Conservation (phyloP, 2,888 invertebrate species). For the Sinotaia quadrata region DNA sequence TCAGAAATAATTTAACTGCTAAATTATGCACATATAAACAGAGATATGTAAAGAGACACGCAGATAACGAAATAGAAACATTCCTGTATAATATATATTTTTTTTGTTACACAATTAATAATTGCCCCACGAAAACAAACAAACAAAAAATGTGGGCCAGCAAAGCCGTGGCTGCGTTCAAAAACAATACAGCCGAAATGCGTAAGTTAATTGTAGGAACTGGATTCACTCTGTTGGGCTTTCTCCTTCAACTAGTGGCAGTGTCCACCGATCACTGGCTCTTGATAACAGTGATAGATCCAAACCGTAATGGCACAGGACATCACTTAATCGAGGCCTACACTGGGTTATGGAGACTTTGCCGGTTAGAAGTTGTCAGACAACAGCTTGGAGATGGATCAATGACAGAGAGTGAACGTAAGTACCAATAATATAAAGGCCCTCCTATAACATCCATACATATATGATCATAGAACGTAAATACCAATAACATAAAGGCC, state of each 20-base stretch:
- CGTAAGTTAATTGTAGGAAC: slow-evolving; percentile 34
- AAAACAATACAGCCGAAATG: slow-evolving; percentile 27
- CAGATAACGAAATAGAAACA: too few species aligned
- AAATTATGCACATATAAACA: too few species aligned
- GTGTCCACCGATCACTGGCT: slow-evolving; percentile 42
- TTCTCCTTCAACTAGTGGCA: slow-evolving; percentile 39
- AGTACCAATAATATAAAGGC: slow-evolving; percentile 9
- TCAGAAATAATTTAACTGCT: too few species aligned
- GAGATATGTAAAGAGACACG: too few species aligned
- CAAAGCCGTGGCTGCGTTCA: background rate
- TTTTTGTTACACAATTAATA: background rate
- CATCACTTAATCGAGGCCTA: slow-evolving; percentile 42
- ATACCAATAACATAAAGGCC: too few species aligned
- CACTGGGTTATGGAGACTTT: slow-evolving; percentile 56
- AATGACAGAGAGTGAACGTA: slow-evolving; percentile 20
- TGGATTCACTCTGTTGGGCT: slow-evolving; percentile 33
- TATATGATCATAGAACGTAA: too few species aligned
- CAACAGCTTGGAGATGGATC: slow-evolving; percentile 16
- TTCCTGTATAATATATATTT: too few species aligned
- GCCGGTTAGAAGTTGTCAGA: slow-evolving; percentile 33
- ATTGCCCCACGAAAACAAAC: background rate
- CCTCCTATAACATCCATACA: too few species aligned
- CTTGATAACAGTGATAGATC: slow-evolving; percentile 19
- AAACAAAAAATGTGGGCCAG: slow-evolving; percentile 6
- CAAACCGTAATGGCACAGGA: slow-evolving; percentile 41